Evolutionary conservation across 2,888 invertebrate species (phyloP).

Genomic region (Drepana falcataria): DNA sequence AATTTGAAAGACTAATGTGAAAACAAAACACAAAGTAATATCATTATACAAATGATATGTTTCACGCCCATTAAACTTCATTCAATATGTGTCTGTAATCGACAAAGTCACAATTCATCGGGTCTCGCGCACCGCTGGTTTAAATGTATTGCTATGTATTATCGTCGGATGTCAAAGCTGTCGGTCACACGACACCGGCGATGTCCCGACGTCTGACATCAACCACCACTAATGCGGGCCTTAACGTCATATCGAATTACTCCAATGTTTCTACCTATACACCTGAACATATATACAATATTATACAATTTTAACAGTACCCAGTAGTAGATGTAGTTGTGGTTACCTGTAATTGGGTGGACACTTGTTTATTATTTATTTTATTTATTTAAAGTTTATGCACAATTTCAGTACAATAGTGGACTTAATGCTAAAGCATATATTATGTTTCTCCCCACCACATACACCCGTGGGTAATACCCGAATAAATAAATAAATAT

Average conservation of each 20-base stretch:
- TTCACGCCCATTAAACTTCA: slow-evolving; percentile 54
- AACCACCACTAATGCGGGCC: slow-evolving; percentile 30
- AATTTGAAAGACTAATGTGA: neutral
- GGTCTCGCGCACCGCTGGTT: slow-evolving; percentile 49
- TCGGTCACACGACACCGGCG: slow-evolving; percentile 32
- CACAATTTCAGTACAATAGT: no score
- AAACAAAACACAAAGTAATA: slow-evolving; percentile 6
- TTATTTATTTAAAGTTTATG: no score
- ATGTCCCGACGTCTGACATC: slow-evolving; percentile 34
- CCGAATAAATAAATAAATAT: no score
- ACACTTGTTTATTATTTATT: no score
- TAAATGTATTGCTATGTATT: slow-evolving; percentile 56
- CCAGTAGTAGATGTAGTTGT: no score
- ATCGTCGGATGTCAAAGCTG: slow-evolving; percentile 46
- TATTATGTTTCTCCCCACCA: no score
- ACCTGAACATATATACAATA: neutral
- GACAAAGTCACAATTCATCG: slow-evolving; percentile 54
- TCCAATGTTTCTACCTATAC: neutral
- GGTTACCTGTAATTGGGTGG: no score
- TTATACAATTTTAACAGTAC: no score
- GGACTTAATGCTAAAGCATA: no score
- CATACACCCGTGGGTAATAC: no score
- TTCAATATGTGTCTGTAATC: slow-evolving; percentile 51
- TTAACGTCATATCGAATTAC: slow-evolving; percentile 11
- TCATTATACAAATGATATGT: slow-evolving; percentile 31